Conservation (phyloP, 2,888 invertebrate species). For the Synanthedon andrenaeformis region DNA sequence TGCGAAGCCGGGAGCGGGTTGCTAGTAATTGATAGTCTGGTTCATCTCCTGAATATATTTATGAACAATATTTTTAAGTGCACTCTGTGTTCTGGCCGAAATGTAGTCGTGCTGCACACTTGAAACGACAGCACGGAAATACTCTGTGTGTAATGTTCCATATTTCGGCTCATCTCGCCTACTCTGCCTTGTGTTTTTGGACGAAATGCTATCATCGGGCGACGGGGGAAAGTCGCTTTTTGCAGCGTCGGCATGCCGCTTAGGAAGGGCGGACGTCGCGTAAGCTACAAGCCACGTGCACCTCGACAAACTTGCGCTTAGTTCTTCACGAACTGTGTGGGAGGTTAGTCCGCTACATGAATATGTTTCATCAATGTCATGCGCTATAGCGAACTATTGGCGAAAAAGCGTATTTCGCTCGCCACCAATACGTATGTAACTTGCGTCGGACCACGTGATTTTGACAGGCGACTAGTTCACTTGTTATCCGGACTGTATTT, state of each 20-base stretch:
- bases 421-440: constrained; percentile 40
- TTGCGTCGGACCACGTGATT: constrained; percentile 51
- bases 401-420: constrained; percentile 48
- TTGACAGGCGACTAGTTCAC: constrained; percentile 45
- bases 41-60: too few relatives aligned
- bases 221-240: constrained; percentile 57
- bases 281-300: constrained; percentile 67
- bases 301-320: constrained; percentile 60
- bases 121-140: constrained; percentile 55
- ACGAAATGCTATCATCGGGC: constrained; percentile 46
- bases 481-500: constrained; percentile 8
- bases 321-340: constrained; percentile 69
- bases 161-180: constrained; percentile 56
- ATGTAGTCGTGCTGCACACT: constrained; percentile 41
- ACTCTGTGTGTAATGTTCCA: constrained; percentile 58
- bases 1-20: too few relatives aligned
- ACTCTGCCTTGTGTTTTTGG: constrained; percentile 25
- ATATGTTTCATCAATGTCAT: constrained; percentile 54
- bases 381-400: constrained; percentile 42
- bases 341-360: constrained; percentile 67
- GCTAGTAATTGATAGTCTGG: too few relatives aligned
- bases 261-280: constrained; percentile 65
- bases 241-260: constrained; percentile 42
- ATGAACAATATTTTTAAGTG: too few relatives aligned
- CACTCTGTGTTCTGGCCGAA: constrained; percentile 22